Conservation (phyloP, 2,797 vertebrate species). For the Todus mexicanus region DNA sequence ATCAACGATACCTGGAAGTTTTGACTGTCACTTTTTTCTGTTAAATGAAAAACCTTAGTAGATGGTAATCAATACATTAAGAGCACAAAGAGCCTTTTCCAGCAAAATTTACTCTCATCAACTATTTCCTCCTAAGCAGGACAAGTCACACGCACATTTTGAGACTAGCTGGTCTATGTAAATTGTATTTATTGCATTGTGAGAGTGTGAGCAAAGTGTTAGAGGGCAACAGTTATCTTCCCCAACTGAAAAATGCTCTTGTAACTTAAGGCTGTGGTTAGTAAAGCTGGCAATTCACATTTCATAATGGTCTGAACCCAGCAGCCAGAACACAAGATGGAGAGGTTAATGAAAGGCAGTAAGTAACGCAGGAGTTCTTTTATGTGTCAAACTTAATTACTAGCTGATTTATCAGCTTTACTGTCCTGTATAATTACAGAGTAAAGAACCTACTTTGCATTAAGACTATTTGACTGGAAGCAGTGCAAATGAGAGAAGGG, state of each 20-base stretch:
- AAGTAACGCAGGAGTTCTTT: not conserved
- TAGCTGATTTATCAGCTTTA: not conserved
- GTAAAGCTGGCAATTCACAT: not conserved
- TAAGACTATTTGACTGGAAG: not conserved
- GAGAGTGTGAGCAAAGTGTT: not conserved
- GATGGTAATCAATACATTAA: not conserved
- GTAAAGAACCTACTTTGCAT: not conserved
- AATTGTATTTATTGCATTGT: not conserved
- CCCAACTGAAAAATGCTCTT: not conserved
- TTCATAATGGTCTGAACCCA: not conserved
- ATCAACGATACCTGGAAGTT: not conserved
- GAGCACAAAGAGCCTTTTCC: not conserved
- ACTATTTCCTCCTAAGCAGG: not conserved
- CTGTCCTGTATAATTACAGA: not conserved
- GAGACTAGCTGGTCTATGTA: not conserved
- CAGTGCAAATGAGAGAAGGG: not conserved
- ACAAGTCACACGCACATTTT: not conserved
- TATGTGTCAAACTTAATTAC: not conserved
- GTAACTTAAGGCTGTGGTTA: not conserved
- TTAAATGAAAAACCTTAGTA: not conserved
- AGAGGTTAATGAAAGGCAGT: conserved; percentile 35
- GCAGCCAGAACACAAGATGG: not conserved
- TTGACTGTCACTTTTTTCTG: not conserved
- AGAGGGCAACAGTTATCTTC: not conserved
- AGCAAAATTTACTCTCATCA: not conserved